phyloP scores from a whole-genome alignment of 2,888 invertebrate species.

The Drosophila tripunctata region DNA sequence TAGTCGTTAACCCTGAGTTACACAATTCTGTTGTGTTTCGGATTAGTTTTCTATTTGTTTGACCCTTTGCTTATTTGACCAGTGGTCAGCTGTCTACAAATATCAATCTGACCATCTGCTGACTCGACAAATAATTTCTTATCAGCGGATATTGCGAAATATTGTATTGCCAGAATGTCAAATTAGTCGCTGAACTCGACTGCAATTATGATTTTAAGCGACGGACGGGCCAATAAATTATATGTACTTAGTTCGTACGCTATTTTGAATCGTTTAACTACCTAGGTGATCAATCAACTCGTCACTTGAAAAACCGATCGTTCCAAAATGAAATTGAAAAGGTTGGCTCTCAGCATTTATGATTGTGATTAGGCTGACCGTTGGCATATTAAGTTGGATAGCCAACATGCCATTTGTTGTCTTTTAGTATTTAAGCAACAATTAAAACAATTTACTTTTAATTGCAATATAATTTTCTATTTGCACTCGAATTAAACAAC shows the following conservation, averaged over 20 bases:
- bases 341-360: slow-evolving; percentile 44
- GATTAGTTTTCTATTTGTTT: slow-evolving; percentile 12
- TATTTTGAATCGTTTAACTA: slow-evolving; percentile 30
- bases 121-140: slow-evolving; percentile 19
- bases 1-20: slow-evolving; percentile 39
- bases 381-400: slow-evolving; percentile 10
- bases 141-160: slow-evolving; percentile 50
- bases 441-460: slow-evolving; percentile 78
- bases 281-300: slow-evolving; percentile 70
- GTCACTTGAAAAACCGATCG: slow-evolving; percentile 43
- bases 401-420: slow-evolving; percentile 39
- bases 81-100: slow-evolving; percentile 46
- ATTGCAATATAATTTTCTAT: slow-evolving; percentile 80
- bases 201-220: slow-evolving; percentile 20
- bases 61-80: slow-evolving; percentile 47
- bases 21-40: not conserved
- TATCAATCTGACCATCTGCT: slow-evolving; percentile 51
- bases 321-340: slow-evolving; percentile 11
- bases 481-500: slow-evolving; percentile 73
- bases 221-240: slow-evolving; percentile 46
- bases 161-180: slow-evolving; percentile 32
- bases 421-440: slow-evolving; percentile 61
- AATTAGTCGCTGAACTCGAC: slow-evolving; percentile 19
- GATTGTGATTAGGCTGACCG: slow-evolving; percentile 45
- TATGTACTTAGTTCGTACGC: slow-evolving; percentile 7